phyloP scores from a whole-genome alignment of 2,888 invertebrate genomes.

The Leptinotarsa peninsularis region DNA sequence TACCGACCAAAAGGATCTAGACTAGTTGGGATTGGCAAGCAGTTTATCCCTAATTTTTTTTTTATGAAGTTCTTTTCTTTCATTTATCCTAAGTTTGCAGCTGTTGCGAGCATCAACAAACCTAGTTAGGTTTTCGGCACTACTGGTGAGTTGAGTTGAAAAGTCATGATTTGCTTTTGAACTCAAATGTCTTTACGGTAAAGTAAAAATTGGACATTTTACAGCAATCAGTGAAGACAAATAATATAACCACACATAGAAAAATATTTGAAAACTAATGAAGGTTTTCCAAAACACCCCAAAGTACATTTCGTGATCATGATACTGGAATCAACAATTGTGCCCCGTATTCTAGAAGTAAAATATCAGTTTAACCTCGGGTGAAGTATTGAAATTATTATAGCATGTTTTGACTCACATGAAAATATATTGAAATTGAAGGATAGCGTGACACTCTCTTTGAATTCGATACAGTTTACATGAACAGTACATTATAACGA shows the following conservation, averaged over 20 bases:
- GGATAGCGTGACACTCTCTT: slow-evolving; percentile 42
- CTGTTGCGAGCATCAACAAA: too few species aligned
- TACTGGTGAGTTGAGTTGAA: background rate
- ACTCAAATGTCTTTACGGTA: too few species aligned
- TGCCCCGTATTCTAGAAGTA: slow-evolving; percentile 13
- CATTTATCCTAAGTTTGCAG: too few species aligned
- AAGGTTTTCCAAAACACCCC: background rate
- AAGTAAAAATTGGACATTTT: too few species aligned
- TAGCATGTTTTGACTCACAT: slow-evolving; percentile 39
- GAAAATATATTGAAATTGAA: slow-evolving; percentile 44
- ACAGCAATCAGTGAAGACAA: too few species aligned
- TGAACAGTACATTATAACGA: slow-evolving; percentile 20
- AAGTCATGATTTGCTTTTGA: background rate
- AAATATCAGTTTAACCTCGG: slow-evolving; percentile 31
- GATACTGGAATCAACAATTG: slow-evolving; percentile 24
- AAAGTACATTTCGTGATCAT: slow-evolving; percentile 10
- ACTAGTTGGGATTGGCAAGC: too few species aligned
- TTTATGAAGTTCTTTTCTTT: too few species aligned
- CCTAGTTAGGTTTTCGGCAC: too few species aligned
- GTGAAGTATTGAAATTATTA: slow-evolving; percentile 38
- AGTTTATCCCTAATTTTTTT: too few species aligned
- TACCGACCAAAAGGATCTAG: too few species aligned
- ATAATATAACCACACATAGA: background rate
- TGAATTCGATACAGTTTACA: slow-evolving; percentile 36
- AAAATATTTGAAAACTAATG: background rate